phyloP scores from a whole-genome alignment of 2,888 invertebrate species.

The Caenorhabditis drosophilae region DNA sequence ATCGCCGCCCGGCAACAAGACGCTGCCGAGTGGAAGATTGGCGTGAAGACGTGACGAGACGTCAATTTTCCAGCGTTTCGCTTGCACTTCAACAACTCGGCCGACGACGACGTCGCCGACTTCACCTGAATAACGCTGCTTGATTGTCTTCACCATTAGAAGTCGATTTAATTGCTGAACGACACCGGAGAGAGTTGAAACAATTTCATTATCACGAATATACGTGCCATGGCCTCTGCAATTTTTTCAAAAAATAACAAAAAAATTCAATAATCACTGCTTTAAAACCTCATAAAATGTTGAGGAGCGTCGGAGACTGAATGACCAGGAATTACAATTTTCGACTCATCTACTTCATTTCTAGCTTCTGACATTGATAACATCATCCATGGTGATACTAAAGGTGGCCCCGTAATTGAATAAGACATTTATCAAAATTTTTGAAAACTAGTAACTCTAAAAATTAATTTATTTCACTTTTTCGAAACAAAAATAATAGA shows the following conservation, averaged over 20 bases:
- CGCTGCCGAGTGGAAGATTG: conserved; percentile 84
- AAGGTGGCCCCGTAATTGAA: conserved; percentile 29
- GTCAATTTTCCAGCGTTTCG: conserved; percentile 71
- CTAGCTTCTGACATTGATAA: conserved; percentile 28
- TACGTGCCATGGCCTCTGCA: conserved; percentile 95
- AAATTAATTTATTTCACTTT: background rate
- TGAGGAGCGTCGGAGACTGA: conserved; percentile 39
- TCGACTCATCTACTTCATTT: conserved; percentile 26
- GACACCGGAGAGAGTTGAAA: conserved; percentile 91
- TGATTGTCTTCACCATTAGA: conserved; percentile 87
- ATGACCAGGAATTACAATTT: conserved; percentile 48
- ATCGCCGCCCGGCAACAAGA: conserved; percentile 94
- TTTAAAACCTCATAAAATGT: conserved; percentile 48
- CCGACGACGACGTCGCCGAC: conserved; percentile 97
- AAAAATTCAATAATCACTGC: background rate
- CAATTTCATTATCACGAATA: conserved; percentile 77
- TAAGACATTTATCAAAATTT: conserved; percentile 27
- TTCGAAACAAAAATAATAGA: background rate
- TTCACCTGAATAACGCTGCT: conserved; percentile 81
- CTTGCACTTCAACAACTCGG: conserved; percentile 87
- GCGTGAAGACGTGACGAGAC: conserved; percentile 87
- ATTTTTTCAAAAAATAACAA: conserved; percentile 8
- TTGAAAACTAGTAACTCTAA: no score
- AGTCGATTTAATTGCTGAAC: conserved; percentile 93
- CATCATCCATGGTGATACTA: conserved; percentile 39